These are phyloP conservation scores for Drosophila mauritiana DNA, from an alignment of 1,140 invertebrate species.

Conservation along the genomic window DNA sequence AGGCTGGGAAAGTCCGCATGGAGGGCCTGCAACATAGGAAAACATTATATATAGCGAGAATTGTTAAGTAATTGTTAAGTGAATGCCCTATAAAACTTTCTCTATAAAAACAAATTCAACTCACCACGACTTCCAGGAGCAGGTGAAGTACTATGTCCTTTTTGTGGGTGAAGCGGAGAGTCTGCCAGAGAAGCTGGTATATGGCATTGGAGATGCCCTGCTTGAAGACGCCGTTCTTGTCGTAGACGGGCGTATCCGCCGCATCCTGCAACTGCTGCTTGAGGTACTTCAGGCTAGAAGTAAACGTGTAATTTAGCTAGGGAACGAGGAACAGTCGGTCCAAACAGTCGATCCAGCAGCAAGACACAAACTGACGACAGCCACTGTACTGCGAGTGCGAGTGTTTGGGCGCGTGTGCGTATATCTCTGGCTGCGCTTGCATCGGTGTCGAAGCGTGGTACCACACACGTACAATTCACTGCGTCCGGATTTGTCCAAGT, in stretches of 20 bases:
- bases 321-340: conserved; percentile 6
- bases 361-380: conserved; percentile 33
- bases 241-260: conserved; percentile 73
- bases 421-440: conserved; percentile 18
- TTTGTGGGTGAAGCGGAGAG: conserved; percentile 88
- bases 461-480: conserved; percentile 80
- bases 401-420: conserved; percentile 27
- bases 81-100: not conserved
- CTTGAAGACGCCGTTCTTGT: conserved; percentile 64
- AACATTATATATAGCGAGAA: not conserved
- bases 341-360: conserved; percentile 37
- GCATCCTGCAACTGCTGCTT: conserved; percentile 75
- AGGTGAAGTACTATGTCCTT: conserved; percentile 89
- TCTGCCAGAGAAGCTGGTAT: conserved; percentile 89
- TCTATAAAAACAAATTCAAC: conserved; percentile 45
- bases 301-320: conserved; percentile 52
- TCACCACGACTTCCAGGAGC: conserved; percentile 89
- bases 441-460: conserved; percentile 34
- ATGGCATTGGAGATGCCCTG: conserved; percentile 85
- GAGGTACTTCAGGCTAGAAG: conserved; percentile 80
- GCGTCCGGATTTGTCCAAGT: conserved; percentile 77
- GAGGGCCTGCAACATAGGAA: conserved; percentile 86
- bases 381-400: conserved; percentile 28
- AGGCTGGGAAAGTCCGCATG: conserved; percentile 91
- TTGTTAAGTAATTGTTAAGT: not conserved